Base-by-base conservation (phyloP, 2,888 invertebrate genomes). In the Dorcus parallelipipedus region DNA sequence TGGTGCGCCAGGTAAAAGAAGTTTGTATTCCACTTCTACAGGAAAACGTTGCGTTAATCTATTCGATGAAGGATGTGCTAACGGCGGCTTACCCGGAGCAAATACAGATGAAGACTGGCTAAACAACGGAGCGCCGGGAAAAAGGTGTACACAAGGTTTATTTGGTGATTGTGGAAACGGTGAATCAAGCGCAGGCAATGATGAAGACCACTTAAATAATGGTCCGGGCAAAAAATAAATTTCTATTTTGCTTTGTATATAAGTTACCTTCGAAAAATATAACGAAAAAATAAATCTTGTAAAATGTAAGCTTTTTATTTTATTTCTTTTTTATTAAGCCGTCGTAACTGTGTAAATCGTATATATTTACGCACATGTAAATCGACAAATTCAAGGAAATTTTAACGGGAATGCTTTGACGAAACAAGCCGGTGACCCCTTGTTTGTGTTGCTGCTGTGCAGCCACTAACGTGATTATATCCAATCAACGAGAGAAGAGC, bases 391-490 rank as follows among this genome's bases (percentile, higher is more conserved):
- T 7, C 26, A 33, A 33, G 26, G 26, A 33, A 33, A 33, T 33
- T 33, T 33, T 5, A 45, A 45, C n/a, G 23, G 45, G 14, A 20
- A 45, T 7, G 45, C 45, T 45, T 52, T 52, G 47, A 61, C 59
- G 55, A 56, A 57, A 52, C 62, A 59, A 63, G 62, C 67, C 66
- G 69, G 70, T 72, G 72, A 75, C 76, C 77, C 26, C 75, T 73
- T 77, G 75, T 77, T 77, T 77, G 75, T 71, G 75, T 70, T 71
- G 73, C 74, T 73, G 72, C 73, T 72, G 72, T 70, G 72, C 71
- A 71, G 75, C 76, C 75, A 75, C 76, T 77, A 77, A 77, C 75
- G 70, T 64, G 69, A 74, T 77, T 77, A 77, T 67, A 69, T 73
- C 74, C 77, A 77, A 76, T 77, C 77, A 77, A 71, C 75, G 70